Evolutionary conservation across 2,888 invertebrate species (phyloP).

Genomic region (Cetonia aurata): DNA sequence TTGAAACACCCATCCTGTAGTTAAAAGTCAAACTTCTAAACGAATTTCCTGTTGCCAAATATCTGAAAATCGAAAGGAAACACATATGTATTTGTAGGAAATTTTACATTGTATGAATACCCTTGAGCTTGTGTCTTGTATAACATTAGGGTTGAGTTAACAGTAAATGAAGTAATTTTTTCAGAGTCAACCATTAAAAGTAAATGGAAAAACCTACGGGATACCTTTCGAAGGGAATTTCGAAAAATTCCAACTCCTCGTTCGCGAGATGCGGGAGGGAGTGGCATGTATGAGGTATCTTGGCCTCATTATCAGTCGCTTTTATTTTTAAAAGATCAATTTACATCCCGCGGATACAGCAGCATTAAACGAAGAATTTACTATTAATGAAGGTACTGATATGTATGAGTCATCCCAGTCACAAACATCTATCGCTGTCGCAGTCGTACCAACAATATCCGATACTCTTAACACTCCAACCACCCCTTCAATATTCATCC

Average conservation of each 20-base stretch:
- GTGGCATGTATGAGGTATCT: conserved; percentile 4
- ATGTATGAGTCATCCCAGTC: too few relatives aligned
- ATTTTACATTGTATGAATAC: too few relatives aligned
- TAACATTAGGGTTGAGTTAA: conserved; percentile 12
- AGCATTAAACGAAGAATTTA: background rate
- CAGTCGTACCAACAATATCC: too few relatives aligned
- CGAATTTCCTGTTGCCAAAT: conserved; percentile 46
- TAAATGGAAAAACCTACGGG: conserved; percentile 49
- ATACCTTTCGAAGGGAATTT: conserved; percentile 46
- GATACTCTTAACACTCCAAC: too few relatives aligned
- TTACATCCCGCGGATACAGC: conserved; percentile 41
- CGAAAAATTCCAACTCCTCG: conserved; percentile 38
- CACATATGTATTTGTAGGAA: too few relatives aligned
- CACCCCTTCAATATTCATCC: too few relatives aligned
- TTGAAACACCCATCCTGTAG: conserved; percentile 47
- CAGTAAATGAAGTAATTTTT: conserved; percentile 13
- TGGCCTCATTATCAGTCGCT: conserved; percentile 48
- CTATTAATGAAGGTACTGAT: too few relatives aligned
- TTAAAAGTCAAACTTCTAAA: conserved; percentile 48
- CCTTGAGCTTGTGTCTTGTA: background rate
- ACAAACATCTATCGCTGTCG: too few relatives aligned
- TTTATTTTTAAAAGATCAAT: conserved; percentile 49
- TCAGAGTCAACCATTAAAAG: conserved; percentile 42
- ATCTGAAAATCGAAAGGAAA: conserved; percentile 39
- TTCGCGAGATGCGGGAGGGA: conserved; percentile 47